Evolutionary conservation across 2,113 vertebrate species (phyloP), one percentile per base, ranked within the genome.

Genomic region (Cisticola juncidis): DNA sequence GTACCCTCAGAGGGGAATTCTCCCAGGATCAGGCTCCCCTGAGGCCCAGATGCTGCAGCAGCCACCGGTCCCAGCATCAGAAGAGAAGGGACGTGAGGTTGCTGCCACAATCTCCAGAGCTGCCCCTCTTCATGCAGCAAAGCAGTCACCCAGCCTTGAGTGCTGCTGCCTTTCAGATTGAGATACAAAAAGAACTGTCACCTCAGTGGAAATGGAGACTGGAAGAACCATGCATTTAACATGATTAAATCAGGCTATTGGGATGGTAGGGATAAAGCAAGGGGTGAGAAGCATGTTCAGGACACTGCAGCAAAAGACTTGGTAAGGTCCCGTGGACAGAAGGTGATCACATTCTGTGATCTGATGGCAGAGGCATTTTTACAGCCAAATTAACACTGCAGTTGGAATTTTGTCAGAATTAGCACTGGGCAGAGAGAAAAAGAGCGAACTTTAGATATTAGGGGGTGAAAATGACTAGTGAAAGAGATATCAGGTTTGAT

Each of bases 401-500:
- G 25, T 12, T 60, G n/a, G 44, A 79, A 81, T 78, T 92, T 47
- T 58, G 21, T 57, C 48, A 65, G 45, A 71, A 61, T 87, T 68
- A 65, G 29, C 35, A 70, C 8, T 54, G 14, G 5, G 20, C 1
- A 1, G 48, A 0, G 0, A 77, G 31, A 28, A 71, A 82, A 91
- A 65, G 9, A 18, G 12, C 16, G 68, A 36, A 44, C 23, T 86
- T 61, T 20, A 74, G 38, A 71, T 33, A 79, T 36, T 9, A 76
- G 13, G 6, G 6, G 12, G 33, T 74, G n/a, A 82, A 88, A 86
- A 23, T 51, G 13, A 31, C 29, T 33, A 58, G 25, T 65, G 62
- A 66, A 74, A 91, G 81, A 64, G 14, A 81, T 88, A 78, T 44
- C 22, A n/a, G 6, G 15, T 78, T 54, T 82, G 23, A 35, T 81